Evolutionary conservation across 1,140 invertebrate genomes (phyloP).

Genomic region (Orius insidiosus): DNA sequence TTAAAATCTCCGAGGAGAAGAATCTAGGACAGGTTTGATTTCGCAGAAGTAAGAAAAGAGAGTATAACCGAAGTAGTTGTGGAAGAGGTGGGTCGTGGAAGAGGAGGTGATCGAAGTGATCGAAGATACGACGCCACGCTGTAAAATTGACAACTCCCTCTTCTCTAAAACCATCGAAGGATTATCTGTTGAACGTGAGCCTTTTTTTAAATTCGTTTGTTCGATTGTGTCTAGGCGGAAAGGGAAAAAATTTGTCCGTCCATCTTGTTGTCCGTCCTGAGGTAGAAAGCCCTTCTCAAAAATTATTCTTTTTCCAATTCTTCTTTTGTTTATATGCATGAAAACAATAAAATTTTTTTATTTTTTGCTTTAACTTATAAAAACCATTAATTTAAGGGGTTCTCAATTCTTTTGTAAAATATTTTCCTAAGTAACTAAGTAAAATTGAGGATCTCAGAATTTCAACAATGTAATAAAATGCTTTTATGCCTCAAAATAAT

Average conservation of each 20-base stretch:
- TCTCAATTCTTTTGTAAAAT: no score
- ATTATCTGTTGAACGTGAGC: slow-evolving; percentile 59
- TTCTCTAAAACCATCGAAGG: slow-evolving; percentile 57
- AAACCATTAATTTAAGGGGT: no score
- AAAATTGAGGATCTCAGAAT: not conserved
- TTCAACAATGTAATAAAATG: not conserved
- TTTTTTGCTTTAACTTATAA: no score
- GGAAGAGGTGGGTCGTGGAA: slow-evolving; percentile 8
- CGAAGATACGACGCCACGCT: slow-evolving; percentile 17
- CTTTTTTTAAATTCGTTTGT: no score
- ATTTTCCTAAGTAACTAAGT: no score
- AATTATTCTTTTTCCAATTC: no score
- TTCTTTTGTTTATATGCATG: no score
- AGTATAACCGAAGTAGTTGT: slow-evolving; percentile 22
- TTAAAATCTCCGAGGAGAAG: no score
- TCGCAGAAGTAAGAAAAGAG: slow-evolving; percentile 22
- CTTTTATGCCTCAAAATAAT: not conserved
- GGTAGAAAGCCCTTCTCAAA: not conserved
- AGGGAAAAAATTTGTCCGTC: no score
- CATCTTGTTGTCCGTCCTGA: not conserved
- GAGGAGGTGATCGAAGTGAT: not conserved
- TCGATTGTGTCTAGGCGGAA: no score
- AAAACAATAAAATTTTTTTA: no score
- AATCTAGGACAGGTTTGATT: slow-evolving; percentile 1
- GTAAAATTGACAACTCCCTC: slow-evolving; percentile 37